Evolutionary conservation across 2,888 invertebrate species (phyloP), one percentile per base, ranked within the genome.

Genomic region (Ophion ventricosus): DNA sequence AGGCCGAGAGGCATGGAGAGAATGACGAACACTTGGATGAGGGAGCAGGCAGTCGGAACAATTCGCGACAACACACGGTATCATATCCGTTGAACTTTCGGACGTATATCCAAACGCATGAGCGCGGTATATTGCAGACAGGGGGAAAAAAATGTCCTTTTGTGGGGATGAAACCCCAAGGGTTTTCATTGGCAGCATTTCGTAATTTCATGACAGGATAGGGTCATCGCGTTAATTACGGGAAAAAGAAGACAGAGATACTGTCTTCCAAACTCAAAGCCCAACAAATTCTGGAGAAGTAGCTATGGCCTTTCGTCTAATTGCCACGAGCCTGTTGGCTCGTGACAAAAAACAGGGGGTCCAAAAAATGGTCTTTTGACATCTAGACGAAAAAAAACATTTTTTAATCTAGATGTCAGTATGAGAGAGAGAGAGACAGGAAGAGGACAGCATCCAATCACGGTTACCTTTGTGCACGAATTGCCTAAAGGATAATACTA

Each of bases 371-470:
- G n/a, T n/a, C n/a, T n/a, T n/a, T n/a, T n/a, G n/a, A n/a, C n/a
- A n/a, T n/a, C n/a, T n/a, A n/a, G n/a, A n/a, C n/a, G n/a, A n/a
- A n/a, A n/a, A n/a, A n/a, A n/a, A n/a, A n/a, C n/a, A n/a, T n/a
- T n/a, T n/a, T n/a, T n/a, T n/a, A n/a, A n/a, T n/a, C n/a, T n/a
- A n/a, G n/a, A n/a, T n/a, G n/a, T n/a, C n/a, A n/a, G n/a, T n/a
- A n/a, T n/a, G n/a, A n/a, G n/a, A n/a, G n/a, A n/a, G 26, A 64
- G 61, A 40, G 74, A 81, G 69, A 82, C 72, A 82, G 82, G 77
- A 74, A 77, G 78, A 79, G 78, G 72, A 80, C 82, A 80, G 14
- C 82, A 69, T 85, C 85, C 83, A 85, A 86, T 86, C 85, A 85
- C 83, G 82, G 85, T 77, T 73, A 57, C 85, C 86, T 85, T 85